These are phyloP conservation scores for Epicampocera succincta DNA, from an alignment of 2,888 invertebrate genomes.

Conservation along the genomic window DNA sequence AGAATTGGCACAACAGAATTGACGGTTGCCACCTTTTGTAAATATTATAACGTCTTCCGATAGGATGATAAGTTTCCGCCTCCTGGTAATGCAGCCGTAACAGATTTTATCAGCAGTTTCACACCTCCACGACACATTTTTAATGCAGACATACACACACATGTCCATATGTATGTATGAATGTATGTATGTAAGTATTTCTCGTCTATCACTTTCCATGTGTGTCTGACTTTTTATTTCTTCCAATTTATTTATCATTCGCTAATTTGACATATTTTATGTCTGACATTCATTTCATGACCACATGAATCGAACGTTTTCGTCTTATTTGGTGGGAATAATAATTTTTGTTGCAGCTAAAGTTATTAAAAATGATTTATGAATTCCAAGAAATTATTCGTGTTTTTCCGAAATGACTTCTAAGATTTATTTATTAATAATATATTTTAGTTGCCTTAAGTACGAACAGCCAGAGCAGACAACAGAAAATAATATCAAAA, in stretches of 20 bases:
- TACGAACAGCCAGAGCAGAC: slow-evolving; percentile 2
- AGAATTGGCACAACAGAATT: too few species aligned
- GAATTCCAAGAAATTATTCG: slow-evolving; percentile 49
- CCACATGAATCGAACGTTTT: slow-evolving; percentile 4
- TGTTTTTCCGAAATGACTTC: slow-evolving; percentile 29
- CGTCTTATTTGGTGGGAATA: not conserved
- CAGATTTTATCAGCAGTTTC: too few species aligned
- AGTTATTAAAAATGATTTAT: slow-evolving; percentile 37
- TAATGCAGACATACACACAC: too few species aligned
- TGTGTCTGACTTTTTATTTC: too few species aligned
- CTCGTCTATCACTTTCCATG: not conserved
- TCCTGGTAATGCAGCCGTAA: too few species aligned
- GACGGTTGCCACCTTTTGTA: too few species aligned
- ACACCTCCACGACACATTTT: too few species aligned
- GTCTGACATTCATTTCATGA: slow-evolving; percentile 16
- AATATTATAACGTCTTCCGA: too few species aligned
- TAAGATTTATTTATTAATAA: slow-evolving; percentile 52
- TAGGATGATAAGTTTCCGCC: too few species aligned
- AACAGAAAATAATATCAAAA: slow-evolving; percentile 24
- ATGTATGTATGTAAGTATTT: too few species aligned
- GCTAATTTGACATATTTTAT: slow-evolving; percentile 57
- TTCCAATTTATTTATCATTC: slow-evolving; percentile 53
- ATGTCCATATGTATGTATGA: too few species aligned
- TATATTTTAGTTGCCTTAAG: slow-evolving; percentile 11
- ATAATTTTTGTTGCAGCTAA: not conserved